Evolutionary conservation across 1,140 invertebrate species (phyloP).

Genomic region (Listronotus oregonensis): DNA sequence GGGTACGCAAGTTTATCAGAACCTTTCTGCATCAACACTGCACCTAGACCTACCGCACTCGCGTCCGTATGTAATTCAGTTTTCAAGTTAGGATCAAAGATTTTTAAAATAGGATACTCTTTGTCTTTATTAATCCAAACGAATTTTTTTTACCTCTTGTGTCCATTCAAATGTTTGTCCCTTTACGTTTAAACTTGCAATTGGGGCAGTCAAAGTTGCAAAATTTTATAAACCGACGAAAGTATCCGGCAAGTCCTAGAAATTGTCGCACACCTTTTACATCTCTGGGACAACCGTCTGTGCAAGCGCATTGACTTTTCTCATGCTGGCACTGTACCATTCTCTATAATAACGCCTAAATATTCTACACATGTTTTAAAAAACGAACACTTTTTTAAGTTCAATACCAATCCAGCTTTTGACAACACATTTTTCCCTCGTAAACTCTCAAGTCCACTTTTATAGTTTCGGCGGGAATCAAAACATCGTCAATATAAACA

Average conservation of each 20-base stretch:
- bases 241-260: background rate
- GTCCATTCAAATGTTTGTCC: background rate
- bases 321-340: no score
- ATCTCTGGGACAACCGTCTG: background rate
- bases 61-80: no score
- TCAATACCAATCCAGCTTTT: no score
- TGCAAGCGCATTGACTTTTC: no score
- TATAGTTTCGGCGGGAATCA: no score
- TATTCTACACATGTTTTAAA: no score
- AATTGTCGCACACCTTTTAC: constrained; percentile 10
- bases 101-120: background rate
- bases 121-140: constrained; percentile 10
- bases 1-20: background rate
- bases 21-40: background rate
- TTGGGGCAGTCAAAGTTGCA: background rate
- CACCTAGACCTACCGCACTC: no score
- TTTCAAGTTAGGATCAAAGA: background rate
- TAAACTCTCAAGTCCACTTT: no score
- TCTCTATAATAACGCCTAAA: no score
- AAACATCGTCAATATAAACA: no score
- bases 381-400: no score
- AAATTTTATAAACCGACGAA: constrained; percentile 10
- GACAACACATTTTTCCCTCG: no score
- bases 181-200: background rate
- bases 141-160: constrained; percentile 1